These are phyloP conservation scores for Sinocyclocheilus maitianheensis DNA, from an alignment of 2,113 vertebrate species.

Conservation along the genomic window DNA sequence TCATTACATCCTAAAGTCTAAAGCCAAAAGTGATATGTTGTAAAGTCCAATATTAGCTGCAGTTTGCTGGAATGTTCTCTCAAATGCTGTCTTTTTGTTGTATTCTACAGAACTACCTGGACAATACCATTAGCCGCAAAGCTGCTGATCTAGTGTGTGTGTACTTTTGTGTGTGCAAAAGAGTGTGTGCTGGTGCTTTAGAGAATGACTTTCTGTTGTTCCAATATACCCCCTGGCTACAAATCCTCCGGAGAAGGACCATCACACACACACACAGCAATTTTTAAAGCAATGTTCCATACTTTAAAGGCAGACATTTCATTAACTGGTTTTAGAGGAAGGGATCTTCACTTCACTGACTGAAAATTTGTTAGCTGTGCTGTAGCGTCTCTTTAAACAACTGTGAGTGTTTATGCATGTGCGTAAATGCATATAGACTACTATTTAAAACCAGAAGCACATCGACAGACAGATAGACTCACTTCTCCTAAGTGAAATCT, in stretches of 20 bases:
- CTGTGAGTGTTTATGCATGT: conserved; percentile 1
- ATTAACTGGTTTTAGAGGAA: conserved; percentile 38
- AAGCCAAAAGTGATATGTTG: background rate
- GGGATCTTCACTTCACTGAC: conserved; percentile 15
- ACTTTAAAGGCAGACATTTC: conserved; percentile 24
- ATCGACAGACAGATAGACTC: conserved; percentile 45
- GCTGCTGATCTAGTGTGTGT: conserved; percentile 49
- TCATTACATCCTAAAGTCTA: background rate
- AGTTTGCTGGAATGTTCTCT: conserved; percentile 32
- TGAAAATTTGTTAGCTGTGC: background rate
- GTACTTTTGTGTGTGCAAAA: conserved; percentile 34
- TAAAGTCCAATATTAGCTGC: conserved; percentile 21
- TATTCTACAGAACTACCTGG: conserved; percentile 46
- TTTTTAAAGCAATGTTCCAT: conserved; percentile 38
- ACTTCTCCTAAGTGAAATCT: conserved; percentile 52
- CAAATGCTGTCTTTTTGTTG: conserved; percentile 54
- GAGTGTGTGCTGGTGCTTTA: conserved; percentile 47
- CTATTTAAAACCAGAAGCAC: conserved; percentile 39
- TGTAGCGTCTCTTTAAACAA: background rate
- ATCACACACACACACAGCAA: conserved; percentile 41
- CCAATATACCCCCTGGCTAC: conserved; percentile 50
- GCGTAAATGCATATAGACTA: conserved; percentile 4
- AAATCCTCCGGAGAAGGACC: conserved; percentile 46
- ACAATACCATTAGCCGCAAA: conserved; percentile 52
- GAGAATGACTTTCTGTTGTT: conserved; percentile 58